Conservation (phyloP, 2,888 invertebrate genomes). For the Sericinus montela region DNA sequence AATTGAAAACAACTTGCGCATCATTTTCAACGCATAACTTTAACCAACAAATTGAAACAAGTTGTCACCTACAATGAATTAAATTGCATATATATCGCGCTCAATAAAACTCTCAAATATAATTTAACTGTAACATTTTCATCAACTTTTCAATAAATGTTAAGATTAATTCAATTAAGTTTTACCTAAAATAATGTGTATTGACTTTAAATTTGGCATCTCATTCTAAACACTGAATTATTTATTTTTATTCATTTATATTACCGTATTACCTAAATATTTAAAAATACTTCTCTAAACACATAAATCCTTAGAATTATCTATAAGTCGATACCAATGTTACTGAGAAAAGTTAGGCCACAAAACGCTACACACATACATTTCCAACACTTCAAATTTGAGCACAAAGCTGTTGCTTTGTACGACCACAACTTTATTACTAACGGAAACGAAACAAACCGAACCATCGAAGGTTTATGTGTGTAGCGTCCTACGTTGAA, state of each 20-base stretch:
- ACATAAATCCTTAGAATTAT: constrained; percentile 77
- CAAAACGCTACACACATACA: constrained; percentile 66
- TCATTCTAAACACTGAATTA: constrained; percentile 78
- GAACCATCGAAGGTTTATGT: constrained; percentile 34
- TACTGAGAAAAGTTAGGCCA: constrained; percentile 72
- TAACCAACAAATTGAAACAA: constrained; percentile 79
- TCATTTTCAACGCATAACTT: constrained; percentile 72
- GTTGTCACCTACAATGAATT: constrained; percentile 77
- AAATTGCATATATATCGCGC: constrained; percentile 77
- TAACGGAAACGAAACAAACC: constrained; percentile 16
- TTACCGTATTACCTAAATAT: constrained; percentile 73
- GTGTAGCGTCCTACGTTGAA: constrained; percentile 67
- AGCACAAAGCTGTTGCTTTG: constrained; percentile 37
- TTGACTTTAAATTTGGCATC: constrained; percentile 85
- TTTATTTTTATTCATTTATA: constrained; percentile 58
- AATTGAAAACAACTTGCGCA: constrained; percentile 60
- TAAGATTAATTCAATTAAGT: constrained; percentile 75
- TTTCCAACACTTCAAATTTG: constrained; percentile 36
- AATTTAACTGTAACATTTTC: constrained; percentile 78
- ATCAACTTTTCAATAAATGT: constrained; percentile 76
- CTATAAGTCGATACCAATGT: constrained; percentile 75
- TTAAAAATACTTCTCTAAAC: constrained; percentile 79
- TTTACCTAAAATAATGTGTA: constrained; percentile 81
- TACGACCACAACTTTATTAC: not conserved
- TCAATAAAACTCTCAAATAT: constrained; percentile 79